Evolutionary conservation across 2,888 invertebrate species (phyloP).

Genomic region (Stegophylla sp.): DNA sequence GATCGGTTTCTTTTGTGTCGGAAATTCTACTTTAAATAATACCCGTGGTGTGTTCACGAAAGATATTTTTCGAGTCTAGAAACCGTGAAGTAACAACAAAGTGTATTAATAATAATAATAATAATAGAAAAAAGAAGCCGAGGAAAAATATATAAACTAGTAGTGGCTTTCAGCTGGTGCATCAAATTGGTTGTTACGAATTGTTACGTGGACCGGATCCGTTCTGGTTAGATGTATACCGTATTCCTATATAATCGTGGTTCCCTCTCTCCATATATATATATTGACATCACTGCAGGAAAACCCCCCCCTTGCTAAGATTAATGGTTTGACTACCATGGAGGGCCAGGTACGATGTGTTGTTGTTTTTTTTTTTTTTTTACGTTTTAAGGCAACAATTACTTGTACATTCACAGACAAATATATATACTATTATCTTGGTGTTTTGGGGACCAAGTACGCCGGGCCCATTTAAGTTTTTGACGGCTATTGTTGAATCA

Average conservation of each 20-base stretch:
- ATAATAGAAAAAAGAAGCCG: slow-evolving; percentile 11
- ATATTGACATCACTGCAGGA: slow-evolving; percentile 36
- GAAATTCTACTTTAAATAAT: slow-evolving; percentile 1
- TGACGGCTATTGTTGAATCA: slow-evolving; percentile 42
- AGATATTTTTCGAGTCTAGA: slow-evolving; percentile 18
- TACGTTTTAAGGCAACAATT: slow-evolving; percentile 7
- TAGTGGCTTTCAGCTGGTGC: slow-evolving; percentile 41
- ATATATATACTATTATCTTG: slow-evolving; percentile 28
- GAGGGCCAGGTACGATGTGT: slow-evolving; percentile 47
- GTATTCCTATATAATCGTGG: neutral
- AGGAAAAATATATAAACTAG: neutral
- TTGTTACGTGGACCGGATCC: slow-evolving; percentile 57
- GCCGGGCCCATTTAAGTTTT: slow-evolving; percentile 35
- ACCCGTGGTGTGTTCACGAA: neutral
- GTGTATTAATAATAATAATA: slow-evolving; percentile 18
- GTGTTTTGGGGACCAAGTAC: slow-evolving; percentile 13
- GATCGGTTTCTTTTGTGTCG: too few species aligned
- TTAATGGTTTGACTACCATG: slow-evolving; percentile 50
- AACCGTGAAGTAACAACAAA: slow-evolving; percentile 44
- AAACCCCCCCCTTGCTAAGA: slow-evolving; percentile 34
- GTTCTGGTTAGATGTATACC: slow-evolving; percentile 40
- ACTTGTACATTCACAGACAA: neutral
- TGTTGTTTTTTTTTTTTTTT: slow-evolving; percentile 32
- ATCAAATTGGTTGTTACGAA: slow-evolving; percentile 57
- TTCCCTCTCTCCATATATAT: slow-evolving; percentile 3